Evolutionary conservation across 1,140 invertebrate species (phyloP).

Genomic region (Brachystomella parvula): DNA sequence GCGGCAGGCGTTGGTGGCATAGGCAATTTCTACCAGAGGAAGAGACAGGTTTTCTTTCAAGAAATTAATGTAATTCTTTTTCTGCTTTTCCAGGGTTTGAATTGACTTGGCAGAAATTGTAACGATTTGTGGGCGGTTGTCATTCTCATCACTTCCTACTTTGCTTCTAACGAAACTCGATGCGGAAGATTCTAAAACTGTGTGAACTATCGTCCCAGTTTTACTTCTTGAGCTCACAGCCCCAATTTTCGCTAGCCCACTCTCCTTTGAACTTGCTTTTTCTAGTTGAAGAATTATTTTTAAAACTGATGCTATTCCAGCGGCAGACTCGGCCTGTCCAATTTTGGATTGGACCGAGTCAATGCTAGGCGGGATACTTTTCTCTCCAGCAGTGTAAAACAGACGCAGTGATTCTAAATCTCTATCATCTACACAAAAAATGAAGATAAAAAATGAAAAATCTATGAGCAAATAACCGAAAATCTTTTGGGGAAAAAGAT

Average conservation of each 20-base stretch:
- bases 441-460: too few relatives aligned
- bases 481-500: too few relatives aligned
- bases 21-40: not conserved
- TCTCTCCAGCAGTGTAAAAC: not conserved
- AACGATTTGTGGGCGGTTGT: not conserved
- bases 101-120: not conserved
- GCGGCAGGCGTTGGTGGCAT: not conserved
- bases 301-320: not conserved
- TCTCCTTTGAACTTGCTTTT: not conserved
- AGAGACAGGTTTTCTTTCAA: not conserved
- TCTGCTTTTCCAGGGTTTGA: slow-evolving; percentile 10
- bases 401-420: too few relatives aligned
- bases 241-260: not conserved
- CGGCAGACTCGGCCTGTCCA: not conserved
- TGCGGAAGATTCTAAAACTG: not conserved
- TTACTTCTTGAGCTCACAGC: not conserved
- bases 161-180: not conserved
- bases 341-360: not conserved
- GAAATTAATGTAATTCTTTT: not conserved
- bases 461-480: too few relatives aligned
- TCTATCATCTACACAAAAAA: too few relatives aligned
- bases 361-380: not conserved
- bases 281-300: not conserved
- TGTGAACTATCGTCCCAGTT: not conserved
- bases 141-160: not conserved